Conservation (phyloP, 2,888 invertebrate genomes). For the Nymphalis urticae region DNA sequence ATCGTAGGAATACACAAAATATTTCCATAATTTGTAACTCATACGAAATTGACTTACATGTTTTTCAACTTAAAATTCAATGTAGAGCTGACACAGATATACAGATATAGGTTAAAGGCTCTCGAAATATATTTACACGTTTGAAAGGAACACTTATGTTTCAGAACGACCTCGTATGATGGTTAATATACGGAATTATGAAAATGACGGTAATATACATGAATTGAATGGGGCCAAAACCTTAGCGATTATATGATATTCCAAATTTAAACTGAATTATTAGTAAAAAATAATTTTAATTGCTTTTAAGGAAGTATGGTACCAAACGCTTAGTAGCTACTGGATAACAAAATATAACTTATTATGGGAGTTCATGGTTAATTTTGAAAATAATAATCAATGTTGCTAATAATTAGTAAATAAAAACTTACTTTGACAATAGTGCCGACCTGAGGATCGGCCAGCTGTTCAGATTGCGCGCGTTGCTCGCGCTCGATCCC, state of each 20-base stretch:
- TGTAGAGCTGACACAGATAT: slow-evolving; percentile 6
- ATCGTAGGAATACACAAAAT: no score
- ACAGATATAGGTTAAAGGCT: slow-evolving; percentile 34
- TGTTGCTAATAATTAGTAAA: neutral
- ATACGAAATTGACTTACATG: neutral
- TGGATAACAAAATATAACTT: no score
- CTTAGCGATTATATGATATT: neutral
- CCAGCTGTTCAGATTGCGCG: slow-evolving; percentile 56
- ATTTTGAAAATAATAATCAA: no score
- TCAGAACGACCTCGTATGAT: slow-evolving; percentile 22
- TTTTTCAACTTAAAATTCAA: neutral
- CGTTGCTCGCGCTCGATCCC: slow-evolving; percentile 69
- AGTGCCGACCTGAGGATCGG: slow-evolving; percentile 89
- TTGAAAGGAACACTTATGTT: slow-evolving; percentile 23
- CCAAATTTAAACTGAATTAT: no score
- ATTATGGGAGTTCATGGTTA: neutral
- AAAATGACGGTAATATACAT: slow-evolving; percentile 5
- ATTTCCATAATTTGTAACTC: neutral
- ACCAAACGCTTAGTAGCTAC: no score
- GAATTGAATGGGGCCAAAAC: slow-evolving; percentile 46
- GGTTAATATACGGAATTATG: slow-evolving; percentile 26
- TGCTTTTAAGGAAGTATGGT: no score
- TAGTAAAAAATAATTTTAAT: no score
- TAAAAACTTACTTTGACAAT: slow-evolving; percentile 90
- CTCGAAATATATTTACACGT: slow-evolving; percentile 28